A percentile compares a stretch with the other conserved stretches of the same genome.
These are phyloP conservation scores for Gavialis gangeticus DNA, from an alignment of 2,113 vertebrate genomes.

Conservation along the genomic window DNA sequence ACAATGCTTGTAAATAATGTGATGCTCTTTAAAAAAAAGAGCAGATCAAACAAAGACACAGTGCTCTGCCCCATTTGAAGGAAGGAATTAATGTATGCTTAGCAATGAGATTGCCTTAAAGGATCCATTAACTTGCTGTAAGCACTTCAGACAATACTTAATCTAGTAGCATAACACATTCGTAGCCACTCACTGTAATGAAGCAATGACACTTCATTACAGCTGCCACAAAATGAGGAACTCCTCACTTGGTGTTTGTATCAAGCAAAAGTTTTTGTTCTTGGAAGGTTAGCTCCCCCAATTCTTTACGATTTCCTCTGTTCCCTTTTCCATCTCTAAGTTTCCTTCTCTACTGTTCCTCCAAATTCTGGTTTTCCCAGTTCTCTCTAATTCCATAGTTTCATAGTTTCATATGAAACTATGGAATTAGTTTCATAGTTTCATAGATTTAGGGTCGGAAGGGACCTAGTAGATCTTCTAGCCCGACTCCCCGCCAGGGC, in stretches of 20 bases:
- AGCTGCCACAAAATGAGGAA: accelerated
- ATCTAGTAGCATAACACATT: neutral
- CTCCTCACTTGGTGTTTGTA: neutral
- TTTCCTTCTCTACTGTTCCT: neutral
- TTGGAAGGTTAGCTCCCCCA: neutral
- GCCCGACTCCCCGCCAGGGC: too few relatives aligned
- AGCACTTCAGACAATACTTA: neutral
- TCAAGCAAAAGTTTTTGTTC: neutral
- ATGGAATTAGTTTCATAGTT: too few relatives aligned
- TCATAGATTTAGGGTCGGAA: too few relatives aligned
- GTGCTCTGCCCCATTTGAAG: neutral
- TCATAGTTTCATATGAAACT: too few relatives aligned
- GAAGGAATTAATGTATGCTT: neutral
- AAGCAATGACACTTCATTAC: accelerated
- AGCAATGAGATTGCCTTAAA: neutral
- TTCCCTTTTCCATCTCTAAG: neutral
- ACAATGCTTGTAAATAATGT: neutral
- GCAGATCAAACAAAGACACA: neutral
- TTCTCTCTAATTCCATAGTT: neutral
- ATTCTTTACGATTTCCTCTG: neutral
- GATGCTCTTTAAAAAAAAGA: neutral
- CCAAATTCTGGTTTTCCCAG: neutral
- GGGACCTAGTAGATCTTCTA: too few relatives aligned
- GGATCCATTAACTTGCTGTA: neutral
- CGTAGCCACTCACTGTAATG: neutral